Evolutionary conservation across 2,113 vertebrate species (phyloP).

Genomic region (Eleginops maclovinus): DNA sequence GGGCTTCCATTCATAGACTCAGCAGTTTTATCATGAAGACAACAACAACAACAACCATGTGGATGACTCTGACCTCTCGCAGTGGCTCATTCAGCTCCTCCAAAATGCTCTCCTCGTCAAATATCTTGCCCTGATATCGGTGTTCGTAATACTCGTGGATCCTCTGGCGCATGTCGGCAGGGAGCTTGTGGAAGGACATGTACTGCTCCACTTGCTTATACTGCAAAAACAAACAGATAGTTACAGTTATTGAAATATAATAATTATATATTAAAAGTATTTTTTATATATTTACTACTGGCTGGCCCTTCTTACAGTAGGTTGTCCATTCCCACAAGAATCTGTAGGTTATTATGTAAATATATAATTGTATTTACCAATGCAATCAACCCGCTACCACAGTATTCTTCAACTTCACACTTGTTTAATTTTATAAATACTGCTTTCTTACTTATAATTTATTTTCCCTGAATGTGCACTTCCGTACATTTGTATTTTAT

Average conservation of each 20-base stretch:
- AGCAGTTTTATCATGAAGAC: neutral
- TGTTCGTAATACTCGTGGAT: conserved; percentile 99
- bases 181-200: conserved; percentile 99
- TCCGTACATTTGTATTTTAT: too few species aligned
- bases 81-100: conserved; percentile 96
- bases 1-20: neutral
- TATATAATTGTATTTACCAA: too few species aligned
- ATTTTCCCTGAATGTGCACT: too few species aligned
- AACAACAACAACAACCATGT: neutral
- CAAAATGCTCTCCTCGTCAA: conserved; percentile 97
- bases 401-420: too few species aligned
- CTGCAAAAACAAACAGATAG: conserved; percentile 73
- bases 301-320: too few species aligned
- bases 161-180: conserved; percentile 93
- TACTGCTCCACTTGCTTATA: conserved; percentile 99
- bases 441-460: too few species aligned
- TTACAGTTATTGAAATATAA: neutral
- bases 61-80: conserved; percentile 87
- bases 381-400: too few species aligned
- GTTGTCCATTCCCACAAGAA: too few species aligned
- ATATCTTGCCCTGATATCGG: conserved; percentile 99
- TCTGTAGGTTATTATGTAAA: too few species aligned
- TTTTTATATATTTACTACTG: too few species aligned
- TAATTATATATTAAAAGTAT: neutral
- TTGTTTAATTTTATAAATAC: too few species aligned